Conservation (phyloP, 2,113 vertebrate genomes). For the Corythaeola cristata region DNA sequence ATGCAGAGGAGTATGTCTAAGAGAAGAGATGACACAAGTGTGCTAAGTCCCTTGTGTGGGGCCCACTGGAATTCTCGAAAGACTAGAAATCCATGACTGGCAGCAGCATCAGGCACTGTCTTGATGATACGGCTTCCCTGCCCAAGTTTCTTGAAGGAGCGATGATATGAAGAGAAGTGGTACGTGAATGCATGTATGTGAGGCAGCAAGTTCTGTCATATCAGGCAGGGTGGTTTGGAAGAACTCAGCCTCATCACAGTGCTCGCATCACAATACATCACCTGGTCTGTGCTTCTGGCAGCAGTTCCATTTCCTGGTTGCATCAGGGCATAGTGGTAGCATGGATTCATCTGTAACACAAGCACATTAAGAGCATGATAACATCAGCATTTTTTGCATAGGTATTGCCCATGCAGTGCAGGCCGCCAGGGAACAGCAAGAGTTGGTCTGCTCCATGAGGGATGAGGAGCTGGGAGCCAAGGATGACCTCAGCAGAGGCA, state of each 20-base stretch:
- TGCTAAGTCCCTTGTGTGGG: background rate
- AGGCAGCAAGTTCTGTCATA: background rate
- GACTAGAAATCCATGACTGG: background rate
- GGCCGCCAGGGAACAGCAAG: background rate
- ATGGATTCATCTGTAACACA: background rate
- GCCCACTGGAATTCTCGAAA: background rate
- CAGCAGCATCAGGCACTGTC: background rate
- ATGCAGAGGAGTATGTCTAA: background rate
- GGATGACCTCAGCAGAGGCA: background rate
- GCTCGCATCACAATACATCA: background rate
- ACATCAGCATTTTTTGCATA: background rate
- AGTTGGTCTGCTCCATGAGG: background rate
- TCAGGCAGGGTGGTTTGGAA: background rate
- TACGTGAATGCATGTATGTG: fast-evolving
- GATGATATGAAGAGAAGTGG: background rate
- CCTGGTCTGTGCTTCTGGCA: background rate
- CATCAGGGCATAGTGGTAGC: background rate
- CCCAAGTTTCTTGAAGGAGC: background rate
- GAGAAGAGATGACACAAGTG: background rate
- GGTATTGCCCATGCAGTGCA: background rate
- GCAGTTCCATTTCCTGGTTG: background rate
- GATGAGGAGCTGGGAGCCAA: background rate
- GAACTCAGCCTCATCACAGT: background rate
- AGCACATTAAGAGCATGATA: background rate
- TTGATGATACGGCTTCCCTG: background rate